Percentiles rank a stretch among this genome's conserved stretches.
Evolutionary conservation across 2,797 vertebrate species (phyloP).

Genomic region (Rhabdophis nuchalis): DNA sequence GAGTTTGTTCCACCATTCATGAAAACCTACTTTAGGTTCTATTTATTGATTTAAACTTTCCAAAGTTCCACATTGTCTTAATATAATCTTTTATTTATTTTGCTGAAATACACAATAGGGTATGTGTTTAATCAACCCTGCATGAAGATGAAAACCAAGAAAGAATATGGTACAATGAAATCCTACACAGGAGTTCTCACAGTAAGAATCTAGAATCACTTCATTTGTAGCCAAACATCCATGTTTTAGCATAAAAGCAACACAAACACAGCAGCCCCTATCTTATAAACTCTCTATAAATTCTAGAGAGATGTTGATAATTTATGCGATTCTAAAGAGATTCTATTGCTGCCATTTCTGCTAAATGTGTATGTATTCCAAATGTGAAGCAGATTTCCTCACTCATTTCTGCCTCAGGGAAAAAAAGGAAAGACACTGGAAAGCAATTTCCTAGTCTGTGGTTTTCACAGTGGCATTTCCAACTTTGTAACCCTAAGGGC

Average conservation of each 20-base stretch:
- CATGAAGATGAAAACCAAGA: not conserved
- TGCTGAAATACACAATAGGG: not conserved
- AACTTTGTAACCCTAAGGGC: not conserved
- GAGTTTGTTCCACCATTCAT: not conserved
- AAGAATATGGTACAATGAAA: conserved; percentile 12
- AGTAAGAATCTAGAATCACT: fast-evolving
- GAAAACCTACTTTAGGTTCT: conserved; percentile 21
- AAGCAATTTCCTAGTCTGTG: not conserved
- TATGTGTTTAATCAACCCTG: not conserved
- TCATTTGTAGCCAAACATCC: not conserved
- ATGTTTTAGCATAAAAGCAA: not conserved
- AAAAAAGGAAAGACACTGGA: not conserved
- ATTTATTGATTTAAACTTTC: conserved; percentile 1
- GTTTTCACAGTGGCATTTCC: conserved; percentile 4
- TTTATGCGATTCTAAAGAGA: not conserved
- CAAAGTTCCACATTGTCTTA: fast-evolving
- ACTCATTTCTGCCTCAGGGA: conserved; percentile 6
- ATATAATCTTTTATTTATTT: not conserved
- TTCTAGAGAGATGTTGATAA: not conserved
- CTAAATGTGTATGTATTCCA: not conserved
- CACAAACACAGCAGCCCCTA: conserved; percentile 3
- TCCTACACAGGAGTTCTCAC: not conserved
- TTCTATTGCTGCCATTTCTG: not conserved
- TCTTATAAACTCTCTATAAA: not conserved
- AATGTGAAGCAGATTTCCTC: not conserved